Percentiles rank a stretch among this genome's conserved stretches.
Conservation (phyloP, 2,888 invertebrate genomes). For the Gymnocheta viridis region DNA sequence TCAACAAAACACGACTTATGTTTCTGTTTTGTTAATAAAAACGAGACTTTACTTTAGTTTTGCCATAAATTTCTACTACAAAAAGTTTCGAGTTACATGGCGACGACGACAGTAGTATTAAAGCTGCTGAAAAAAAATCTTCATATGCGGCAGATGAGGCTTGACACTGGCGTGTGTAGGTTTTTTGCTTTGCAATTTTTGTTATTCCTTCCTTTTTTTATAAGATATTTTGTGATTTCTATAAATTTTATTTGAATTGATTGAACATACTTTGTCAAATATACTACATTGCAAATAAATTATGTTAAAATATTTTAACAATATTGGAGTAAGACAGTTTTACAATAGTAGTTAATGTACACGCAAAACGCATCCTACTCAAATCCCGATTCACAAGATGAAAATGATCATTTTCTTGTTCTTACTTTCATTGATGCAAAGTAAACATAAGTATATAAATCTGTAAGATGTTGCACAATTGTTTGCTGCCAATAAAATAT, state of each 20-base stretch:
- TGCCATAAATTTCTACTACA: slow-evolving; percentile 59
- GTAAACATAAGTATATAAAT: neutral
- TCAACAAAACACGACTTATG: slow-evolving; percentile 60
- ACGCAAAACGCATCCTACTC: slow-evolving; percentile 57
- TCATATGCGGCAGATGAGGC: slow-evolving; percentile 26
- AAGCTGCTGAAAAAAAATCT: slow-evolving; percentile 13
- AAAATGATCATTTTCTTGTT: slow-evolving; percentile 10
- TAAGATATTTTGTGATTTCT: slow-evolving; percentile 51
- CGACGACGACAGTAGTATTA: slow-evolving; percentile 27
- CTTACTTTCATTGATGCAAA: neutral
- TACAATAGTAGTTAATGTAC: slow-evolving; percentile 44
- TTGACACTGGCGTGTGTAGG: slow-evolving; percentile 54
- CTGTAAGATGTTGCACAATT: neutral
- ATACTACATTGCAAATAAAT: slow-evolving; percentile 54
- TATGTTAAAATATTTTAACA: slow-evolving; percentile 58
- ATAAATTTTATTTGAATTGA: slow-evolving; percentile 66
- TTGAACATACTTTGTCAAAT: slow-evolving; percentile 67
- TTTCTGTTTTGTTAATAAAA: slow-evolving; percentile 64
- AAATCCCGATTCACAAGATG: slow-evolving; percentile 12
- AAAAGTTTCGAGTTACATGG: slow-evolving; percentile 58
- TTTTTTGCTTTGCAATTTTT: slow-evolving; percentile 23
- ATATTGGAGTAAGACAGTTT: slow-evolving; percentile 54
- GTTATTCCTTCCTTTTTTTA: slow-evolving; percentile 9
- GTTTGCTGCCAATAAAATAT: neutral
- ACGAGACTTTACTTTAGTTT: slow-evolving; percentile 58